phyloP scores from a whole-genome alignment of 2,888 invertebrate genomes.

The Xanthia icteritia region DNA sequence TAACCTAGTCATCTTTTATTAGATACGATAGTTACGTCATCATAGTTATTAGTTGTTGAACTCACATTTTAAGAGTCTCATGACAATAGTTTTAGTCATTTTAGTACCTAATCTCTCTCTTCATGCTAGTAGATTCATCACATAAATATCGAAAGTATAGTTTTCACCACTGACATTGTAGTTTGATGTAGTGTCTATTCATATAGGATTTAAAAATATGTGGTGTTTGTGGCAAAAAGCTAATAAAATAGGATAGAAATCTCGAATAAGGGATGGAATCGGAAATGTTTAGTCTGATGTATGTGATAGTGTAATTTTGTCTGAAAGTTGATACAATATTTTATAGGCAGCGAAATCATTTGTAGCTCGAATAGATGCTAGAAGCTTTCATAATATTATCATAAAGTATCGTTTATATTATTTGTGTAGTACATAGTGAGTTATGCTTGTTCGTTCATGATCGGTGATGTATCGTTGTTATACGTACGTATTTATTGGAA shows the following conservation, averaged over 20 bases:
- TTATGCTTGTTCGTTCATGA: constrained; percentile 24
- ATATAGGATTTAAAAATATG: constrained; percentile 24
- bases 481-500: constrained; percentile 55
- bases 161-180: constrained; percentile 37
- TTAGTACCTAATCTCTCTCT: constrained; percentile 11
- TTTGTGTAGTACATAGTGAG: constrained; percentile 40
- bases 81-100: constrained; percentile 32
- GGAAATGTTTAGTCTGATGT: constrained; percentile 72
- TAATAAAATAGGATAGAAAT: constrained; percentile 31
- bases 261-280: constrained; percentile 43
- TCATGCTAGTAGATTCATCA: not conserved
- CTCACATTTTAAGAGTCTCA: constrained; percentile 15
- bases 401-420: constrained; percentile 23
- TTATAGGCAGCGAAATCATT: constrained; percentile 27
- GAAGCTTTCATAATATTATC: constrained; percentile 21
- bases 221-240: not conserved
- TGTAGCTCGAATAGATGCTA: constrained; percentile 28
- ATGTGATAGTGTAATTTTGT: constrained; percentile 70
- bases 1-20: constrained; percentile 56
- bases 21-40: constrained; percentile 1
- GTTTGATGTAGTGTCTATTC: constrained; percentile 39
- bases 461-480: constrained; percentile 32
- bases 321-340: constrained; percentile 22
- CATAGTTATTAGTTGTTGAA: constrained; percentile 22
- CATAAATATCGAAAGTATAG: constrained; percentile 2